Evolutionary conservation across 2,113 vertebrate species (phyloP).

Genomic region (Chloebia gouldiae): DNA sequence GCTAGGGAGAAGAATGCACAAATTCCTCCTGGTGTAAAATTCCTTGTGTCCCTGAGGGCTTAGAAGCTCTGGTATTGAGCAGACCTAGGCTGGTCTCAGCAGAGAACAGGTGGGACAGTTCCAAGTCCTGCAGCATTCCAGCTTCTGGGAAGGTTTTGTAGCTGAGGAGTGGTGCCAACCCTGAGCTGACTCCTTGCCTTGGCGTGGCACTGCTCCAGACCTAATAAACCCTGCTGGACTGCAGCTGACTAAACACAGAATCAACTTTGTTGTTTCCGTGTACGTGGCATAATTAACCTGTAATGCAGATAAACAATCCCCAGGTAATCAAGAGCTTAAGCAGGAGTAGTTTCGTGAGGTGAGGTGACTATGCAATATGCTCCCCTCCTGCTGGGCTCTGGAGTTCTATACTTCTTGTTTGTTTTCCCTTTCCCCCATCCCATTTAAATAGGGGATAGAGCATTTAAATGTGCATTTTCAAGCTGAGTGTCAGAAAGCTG

Average conservation of each 20-base stretch:
- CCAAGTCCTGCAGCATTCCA: not conserved
- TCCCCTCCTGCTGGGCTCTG: not conserved
- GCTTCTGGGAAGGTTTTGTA: not conserved
- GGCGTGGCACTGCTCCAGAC: not conserved
- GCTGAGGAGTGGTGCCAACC: not conserved
- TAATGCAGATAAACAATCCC: not conserved
- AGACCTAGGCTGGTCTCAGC: not conserved
- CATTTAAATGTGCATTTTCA: not conserved
- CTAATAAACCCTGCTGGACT: conserved; percentile 1
- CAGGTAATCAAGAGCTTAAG: not conserved
- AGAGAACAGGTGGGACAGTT: not conserved
- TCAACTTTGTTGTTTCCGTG: not conserved
- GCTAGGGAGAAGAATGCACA: not conserved
- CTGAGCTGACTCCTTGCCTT: not conserved
- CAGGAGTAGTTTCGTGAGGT: not conserved
- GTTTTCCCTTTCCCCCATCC: not conserved
- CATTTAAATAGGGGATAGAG: not conserved
- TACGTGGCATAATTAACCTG: not conserved
- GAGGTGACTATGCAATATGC: not conserved
- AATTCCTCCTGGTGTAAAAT: not conserved
- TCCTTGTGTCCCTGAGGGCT: not conserved
- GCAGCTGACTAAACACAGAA: not conserved
- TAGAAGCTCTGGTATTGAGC: not conserved
- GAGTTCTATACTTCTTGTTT: not conserved
- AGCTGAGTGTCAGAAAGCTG: not conserved